These are phyloP conservation scores for Drosophila willistoni DNA, from an alignment of 1,140 invertebrate genomes.

Conservation along the genomic window DNA sequence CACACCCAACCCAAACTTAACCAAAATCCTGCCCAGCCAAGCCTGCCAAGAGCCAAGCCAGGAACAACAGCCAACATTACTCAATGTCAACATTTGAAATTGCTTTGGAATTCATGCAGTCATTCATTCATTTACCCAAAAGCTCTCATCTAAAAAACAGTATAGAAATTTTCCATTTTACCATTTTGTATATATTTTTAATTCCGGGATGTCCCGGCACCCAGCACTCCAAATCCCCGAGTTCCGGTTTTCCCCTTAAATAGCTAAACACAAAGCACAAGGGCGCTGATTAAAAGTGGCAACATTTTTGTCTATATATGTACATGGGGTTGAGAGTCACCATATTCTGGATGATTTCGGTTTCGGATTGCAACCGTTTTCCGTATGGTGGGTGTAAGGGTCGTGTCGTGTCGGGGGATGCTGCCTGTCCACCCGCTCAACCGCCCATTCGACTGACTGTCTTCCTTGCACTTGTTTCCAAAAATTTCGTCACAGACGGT, in stretches of 20 bases:
- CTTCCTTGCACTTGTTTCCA: slow-evolving; percentile 65
- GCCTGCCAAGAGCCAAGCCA: neutral
- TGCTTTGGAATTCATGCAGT: slow-evolving; percentile 79
- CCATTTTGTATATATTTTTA: slow-evolving; percentile 52
- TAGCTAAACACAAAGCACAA: slow-evolving; percentile 59
- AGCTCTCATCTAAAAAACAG: slow-evolving; percentile 39
- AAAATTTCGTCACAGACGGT: slow-evolving; percentile 82
- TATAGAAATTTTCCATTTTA: slow-evolving; percentile 76
- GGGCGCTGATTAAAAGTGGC: slow-evolving; percentile 78
- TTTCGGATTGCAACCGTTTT: slow-evolving; percentile 71
- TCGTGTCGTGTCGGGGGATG: slow-evolving; percentile 26
- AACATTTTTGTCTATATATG: slow-evolving; percentile 34
- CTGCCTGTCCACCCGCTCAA: slow-evolving; percentile 19
- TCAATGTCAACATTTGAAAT: slow-evolving; percentile 79
- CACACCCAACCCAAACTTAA: slow-evolving; percentile 13
- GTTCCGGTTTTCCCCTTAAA: slow-evolving; percentile 51
- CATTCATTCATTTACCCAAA: slow-evolving; percentile 57
- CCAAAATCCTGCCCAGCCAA: slow-evolving; percentile 18
- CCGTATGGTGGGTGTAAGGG: slow-evolving; percentile 29
- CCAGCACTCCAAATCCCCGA: neutral
- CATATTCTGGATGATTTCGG: slow-evolving; percentile 32
- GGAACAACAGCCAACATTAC: slow-evolving; percentile 64
- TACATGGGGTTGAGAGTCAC: slow-evolving; percentile 25
- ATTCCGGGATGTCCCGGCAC: slow-evolving; percentile 32
- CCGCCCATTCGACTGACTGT: neutral